Conservation (phyloP, 2,888 invertebrate genomes). For the Perdita meconis region DNA sequence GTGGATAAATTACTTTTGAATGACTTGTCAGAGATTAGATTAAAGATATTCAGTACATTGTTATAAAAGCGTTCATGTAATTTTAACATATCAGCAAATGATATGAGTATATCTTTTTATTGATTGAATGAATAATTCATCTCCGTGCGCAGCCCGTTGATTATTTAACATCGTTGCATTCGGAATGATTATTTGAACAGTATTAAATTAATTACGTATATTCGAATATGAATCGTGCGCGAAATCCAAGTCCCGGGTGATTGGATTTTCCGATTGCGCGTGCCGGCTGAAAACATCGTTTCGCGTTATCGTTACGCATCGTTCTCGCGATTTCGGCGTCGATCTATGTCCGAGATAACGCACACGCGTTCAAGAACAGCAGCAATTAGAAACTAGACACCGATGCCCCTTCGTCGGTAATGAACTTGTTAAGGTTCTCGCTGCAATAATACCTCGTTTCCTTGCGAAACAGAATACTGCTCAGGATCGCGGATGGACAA, state of each 20-base stretch:
- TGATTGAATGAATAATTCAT: too few relatives aligned
- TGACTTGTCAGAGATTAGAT: too few relatives aligned
- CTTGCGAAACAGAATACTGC: not conserved
- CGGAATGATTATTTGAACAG: not conserved
- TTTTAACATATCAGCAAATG: too few relatives aligned
- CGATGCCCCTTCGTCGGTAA: conserved; percentile 5
- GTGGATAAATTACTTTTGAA: too few relatives aligned
- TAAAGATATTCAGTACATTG: too few relatives aligned
- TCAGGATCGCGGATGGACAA: not conserved
- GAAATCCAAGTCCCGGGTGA: not conserved
- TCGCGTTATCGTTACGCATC: too few relatives aligned
- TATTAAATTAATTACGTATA: conserved; percentile 30
- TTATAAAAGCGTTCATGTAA: too few relatives aligned
- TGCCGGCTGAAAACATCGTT: not conserved
- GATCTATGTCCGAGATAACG: not conserved
- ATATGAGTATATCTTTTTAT: too few relatives aligned
- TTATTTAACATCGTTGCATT: conserved; percentile 16
- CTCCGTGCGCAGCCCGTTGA: too few relatives aligned
- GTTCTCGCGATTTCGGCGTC: not conserved
- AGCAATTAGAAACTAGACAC: conserved; percentile 6
- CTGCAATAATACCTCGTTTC: not conserved
- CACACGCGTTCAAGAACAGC: not conserved
- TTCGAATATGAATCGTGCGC: not conserved
- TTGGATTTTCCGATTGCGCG: not conserved
- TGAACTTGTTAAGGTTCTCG: not conserved